These are phyloP conservation scores for Tetranychus truncatus DNA, from an alignment of 2,888 invertebrate species.

Conservation along the genomic window DNA sequence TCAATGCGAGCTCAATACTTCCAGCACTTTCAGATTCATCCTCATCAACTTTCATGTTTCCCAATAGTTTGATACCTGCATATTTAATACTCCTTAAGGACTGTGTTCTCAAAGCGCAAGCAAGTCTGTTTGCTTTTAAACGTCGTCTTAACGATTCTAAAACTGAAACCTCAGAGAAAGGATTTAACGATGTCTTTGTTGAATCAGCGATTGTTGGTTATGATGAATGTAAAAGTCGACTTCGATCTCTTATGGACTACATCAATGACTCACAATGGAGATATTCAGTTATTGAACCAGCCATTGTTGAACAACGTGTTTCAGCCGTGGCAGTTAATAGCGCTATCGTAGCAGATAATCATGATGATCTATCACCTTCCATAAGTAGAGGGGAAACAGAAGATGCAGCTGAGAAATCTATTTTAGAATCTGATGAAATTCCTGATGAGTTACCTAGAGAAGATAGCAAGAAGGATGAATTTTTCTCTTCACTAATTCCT, in stretches of 20 bases:
- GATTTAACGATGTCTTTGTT: not conserved
- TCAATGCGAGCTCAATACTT: not conserved
- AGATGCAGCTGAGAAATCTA: not conserved
- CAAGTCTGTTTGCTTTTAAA: conserved; percentile 19
- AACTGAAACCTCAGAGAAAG: not conserved
- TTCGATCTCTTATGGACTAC: conserved; percentile 15
- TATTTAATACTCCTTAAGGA: conserved; percentile 23
- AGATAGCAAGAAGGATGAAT: not conserved
- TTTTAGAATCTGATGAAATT: not conserved
- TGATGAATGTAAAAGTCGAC: conserved; percentile 18
- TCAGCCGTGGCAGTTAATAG: not conserved
- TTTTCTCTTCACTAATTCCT: conserved; percentile 19
- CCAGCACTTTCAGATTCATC: not conserved
- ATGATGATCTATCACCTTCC: not conserved
- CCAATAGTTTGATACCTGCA: conserved; percentile 18
- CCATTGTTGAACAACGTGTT: conserved; percentile 10
- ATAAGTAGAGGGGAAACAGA: not conserved
- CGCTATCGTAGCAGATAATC: not conserved
- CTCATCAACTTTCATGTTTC: conserved; percentile 16
- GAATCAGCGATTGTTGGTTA: conserved; percentile 4
- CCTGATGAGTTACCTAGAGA: not conserved
- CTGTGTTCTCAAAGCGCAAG: conserved; percentile 21
- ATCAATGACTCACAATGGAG: conserved; percentile 21
- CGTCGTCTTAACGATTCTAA: not conserved
- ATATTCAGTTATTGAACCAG: conserved; percentile 21